phyloP scores from a whole-genome alignment of 2,888 invertebrate genomes.

The Aspidapion aeneum region DNA sequence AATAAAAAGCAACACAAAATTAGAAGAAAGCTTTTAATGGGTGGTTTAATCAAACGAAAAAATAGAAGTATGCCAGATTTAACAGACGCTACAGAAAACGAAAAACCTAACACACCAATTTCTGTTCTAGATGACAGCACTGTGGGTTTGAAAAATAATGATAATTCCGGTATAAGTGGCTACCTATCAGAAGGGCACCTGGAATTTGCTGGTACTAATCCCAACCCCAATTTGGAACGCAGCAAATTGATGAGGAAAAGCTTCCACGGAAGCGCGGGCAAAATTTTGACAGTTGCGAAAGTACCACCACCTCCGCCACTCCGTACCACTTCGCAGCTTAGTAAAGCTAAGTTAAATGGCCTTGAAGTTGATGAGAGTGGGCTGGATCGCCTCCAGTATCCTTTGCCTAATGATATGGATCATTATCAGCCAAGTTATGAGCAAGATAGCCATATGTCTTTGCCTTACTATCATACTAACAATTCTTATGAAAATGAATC shows the following conservation, averaged over 20 bases:
- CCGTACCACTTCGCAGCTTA: slow-evolving; percentile 82
- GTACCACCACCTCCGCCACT: slow-evolving; percentile 83
- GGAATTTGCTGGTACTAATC: slow-evolving; percentile 63
- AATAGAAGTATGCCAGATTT: slow-evolving; percentile 91
- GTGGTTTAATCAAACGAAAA: slow-evolving; percentile 81
- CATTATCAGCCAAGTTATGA: slow-evolving; percentile 41
- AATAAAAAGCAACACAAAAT: slow-evolving; percentile 91
- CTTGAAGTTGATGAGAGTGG: slow-evolving; percentile 53
- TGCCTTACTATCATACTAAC: slow-evolving; percentile 36
- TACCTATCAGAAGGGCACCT: slow-evolving; percentile 86
- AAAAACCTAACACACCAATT: slow-evolving; percentile 44
- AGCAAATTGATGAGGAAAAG: slow-evolving; percentile 87
- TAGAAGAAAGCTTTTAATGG: slow-evolving; percentile 82
- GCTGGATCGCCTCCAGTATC: slow-evolving; percentile 49
- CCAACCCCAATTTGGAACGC: slow-evolving; percentile 80
- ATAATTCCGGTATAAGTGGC: slow-evolving; percentile 60
- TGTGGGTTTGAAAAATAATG: slow-evolving; percentile 60
- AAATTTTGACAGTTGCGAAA: slow-evolving; percentile 77
- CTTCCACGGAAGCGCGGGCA: slow-evolving; percentile 80
- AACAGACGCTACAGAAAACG: slow-evolving; percentile 62
- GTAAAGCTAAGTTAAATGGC: slow-evolving; percentile 59
- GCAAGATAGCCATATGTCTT: slow-evolving; percentile 31
- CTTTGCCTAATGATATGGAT: slow-evolving; percentile 41
- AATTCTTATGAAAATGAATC: slow-evolving; percentile 30
- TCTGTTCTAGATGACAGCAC: slow-evolving; percentile 72